Percentiles rank a stretch among this genome's conserved stretches.
Conservation (phyloP, 92 coral and sea anemone species). For the Epizoanthus illoricatus region DNA sequence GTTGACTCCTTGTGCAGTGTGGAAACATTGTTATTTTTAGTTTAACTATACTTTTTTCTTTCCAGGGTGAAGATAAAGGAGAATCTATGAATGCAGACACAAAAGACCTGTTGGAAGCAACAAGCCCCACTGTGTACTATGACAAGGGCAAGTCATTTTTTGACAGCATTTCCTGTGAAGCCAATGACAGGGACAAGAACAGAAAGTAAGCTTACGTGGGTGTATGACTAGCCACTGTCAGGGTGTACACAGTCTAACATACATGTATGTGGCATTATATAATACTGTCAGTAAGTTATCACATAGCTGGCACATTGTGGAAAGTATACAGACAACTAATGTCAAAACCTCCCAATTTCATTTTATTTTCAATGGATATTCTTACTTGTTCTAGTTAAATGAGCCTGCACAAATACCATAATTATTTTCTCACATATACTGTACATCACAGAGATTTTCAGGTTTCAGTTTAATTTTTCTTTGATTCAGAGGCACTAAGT, state of each 20-base stretch:
- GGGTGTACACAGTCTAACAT: background rate
- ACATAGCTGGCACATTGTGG: too few relatives aligned
- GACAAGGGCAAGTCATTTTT: conserved; percentile 84
- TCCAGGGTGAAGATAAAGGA: conserved; percentile 64
- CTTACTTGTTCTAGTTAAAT: too few relatives aligned
- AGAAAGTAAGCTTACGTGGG: conserved; percentile 54
- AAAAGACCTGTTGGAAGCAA: conserved; percentile 47
- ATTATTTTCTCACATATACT: too few relatives aligned
- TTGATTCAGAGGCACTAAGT: too few relatives aligned
- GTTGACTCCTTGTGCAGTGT: conserved; percentile 2
- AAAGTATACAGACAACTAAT: too few relatives aligned
- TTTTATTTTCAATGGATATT: too few relatives aligned
- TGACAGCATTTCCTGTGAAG: conserved; percentile 92
- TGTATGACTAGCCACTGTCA: background rate
- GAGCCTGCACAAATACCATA: too few relatives aligned
- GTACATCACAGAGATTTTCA: too few relatives aligned
- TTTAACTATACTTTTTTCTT: background rate
- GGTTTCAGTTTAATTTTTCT: too few relatives aligned
- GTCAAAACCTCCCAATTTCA: too few relatives aligned
- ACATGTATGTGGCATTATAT: too few relatives aligned
- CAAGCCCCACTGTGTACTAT: conserved; percentile 67
- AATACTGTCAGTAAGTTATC: too few relatives aligned
- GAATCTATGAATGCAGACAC: conserved; percentile 44
- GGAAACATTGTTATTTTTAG: background rate
- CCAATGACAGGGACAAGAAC: conserved; percentile 80